phyloP scores from a whole-genome alignment of 1,140 invertebrate genomes.

The Heliconius eleuchia region DNA sequence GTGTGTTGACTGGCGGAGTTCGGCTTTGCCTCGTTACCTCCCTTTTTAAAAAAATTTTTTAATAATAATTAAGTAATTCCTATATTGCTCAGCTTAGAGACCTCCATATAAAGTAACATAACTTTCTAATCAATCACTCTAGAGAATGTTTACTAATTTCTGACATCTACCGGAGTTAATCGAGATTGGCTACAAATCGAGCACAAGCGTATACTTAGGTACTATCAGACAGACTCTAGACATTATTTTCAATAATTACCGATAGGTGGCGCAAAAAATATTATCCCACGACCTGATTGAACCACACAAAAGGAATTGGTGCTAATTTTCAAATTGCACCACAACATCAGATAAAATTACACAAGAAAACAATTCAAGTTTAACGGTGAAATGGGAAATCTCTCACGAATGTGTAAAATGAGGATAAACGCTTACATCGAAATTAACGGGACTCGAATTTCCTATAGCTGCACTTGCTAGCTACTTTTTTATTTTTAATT shows the following conservation, averaged over 20 bases:
- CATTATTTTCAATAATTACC: conserved; percentile 23
- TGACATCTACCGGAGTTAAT: conserved; percentile 5
- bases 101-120: neutral
- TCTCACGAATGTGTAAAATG: conserved; percentile 49
- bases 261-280: conserved; percentile 44
- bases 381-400: conserved; percentile 52
- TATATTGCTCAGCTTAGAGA: neutral
- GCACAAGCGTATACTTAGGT: neutral
- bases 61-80: neutral
- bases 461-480: neutral
- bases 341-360: conserved; percentile 41
- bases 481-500: neutral
- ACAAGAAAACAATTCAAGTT: conserved; percentile 27
- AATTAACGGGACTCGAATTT: conserved; percentile 43
- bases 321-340: conserved; percentile 48
- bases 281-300: conserved; percentile 30
- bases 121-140: neutral
- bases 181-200: neutral
- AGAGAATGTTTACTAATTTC: neutral
- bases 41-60: neutral
- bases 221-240: neutral
- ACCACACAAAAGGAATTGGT: conserved; percentile 13
- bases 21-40: too few relatives aligned
- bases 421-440: conserved; percentile 34
- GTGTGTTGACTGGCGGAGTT: too few relatives aligned